Percentiles rank a stretch among this genome's conserved stretches.
Evolutionary conservation across 1,140 invertebrate species (phyloP).

Genomic region (Drosophila lacteicornis): DNA sequence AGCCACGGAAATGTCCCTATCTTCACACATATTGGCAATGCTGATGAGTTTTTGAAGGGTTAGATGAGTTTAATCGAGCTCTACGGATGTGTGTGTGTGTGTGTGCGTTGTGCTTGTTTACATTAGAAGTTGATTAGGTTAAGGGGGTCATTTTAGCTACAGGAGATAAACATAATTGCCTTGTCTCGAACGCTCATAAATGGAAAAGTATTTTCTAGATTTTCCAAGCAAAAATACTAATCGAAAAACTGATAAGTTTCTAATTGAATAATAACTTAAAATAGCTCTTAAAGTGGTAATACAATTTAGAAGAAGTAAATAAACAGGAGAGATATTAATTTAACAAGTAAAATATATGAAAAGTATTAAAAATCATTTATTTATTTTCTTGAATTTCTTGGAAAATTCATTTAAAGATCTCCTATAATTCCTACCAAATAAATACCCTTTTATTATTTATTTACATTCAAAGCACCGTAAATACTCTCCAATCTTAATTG

Average conservation of each 20-base stretch:
- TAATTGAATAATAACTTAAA: slow-evolving; percentile 7
- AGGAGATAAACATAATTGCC: slow-evolving; percentile 48
- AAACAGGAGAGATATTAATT: too few relatives aligned
- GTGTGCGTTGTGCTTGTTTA: slow-evolving; percentile 9
- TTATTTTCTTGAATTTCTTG: too few relatives aligned
- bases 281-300: not conserved
- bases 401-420: not conserved
- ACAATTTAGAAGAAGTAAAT: too few relatives aligned
- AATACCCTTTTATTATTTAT: not conserved
- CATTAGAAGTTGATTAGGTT: slow-evolving; percentile 47
- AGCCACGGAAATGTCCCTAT: slow-evolving; percentile 14
- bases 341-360: too few relatives aligned
- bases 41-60: slow-evolving; percentile 54
- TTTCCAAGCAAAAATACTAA: not conserved
- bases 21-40: slow-evolving; percentile 45
- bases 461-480: slow-evolving; percentile 9
- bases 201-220: slow-evolving; percentile 9
- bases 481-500: not conserved
- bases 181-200: slow-evolving; percentile 21
- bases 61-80: slow-evolving; percentile 31
- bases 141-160: slow-evolving; percentile 35
- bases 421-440: not conserved
- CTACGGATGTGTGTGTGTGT: not conserved
- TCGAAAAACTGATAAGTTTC: slow-evolving; percentile 1
- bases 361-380: too few relatives aligned